Evolutionary conservation across 2,888 invertebrate species (phyloP).

Genomic region (Busseola fusca): DNA sequence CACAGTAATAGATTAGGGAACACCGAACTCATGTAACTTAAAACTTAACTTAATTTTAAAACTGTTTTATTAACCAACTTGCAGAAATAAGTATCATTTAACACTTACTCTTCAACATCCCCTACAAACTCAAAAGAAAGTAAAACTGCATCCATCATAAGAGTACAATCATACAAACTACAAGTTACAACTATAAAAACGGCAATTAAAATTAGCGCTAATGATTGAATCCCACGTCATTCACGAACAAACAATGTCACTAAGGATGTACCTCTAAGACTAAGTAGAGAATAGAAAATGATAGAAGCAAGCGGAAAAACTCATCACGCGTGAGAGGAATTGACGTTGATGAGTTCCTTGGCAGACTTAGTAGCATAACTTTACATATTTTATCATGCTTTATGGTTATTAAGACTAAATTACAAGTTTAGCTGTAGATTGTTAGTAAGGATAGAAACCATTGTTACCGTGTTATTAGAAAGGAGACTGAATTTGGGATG

Average conservation of each 20-base stretch:
- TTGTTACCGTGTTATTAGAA: neutral
- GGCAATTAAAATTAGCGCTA: slow-evolving; percentile 33
- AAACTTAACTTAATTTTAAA: neutral
- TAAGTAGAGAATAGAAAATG: slow-evolving; percentile 29
- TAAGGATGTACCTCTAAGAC: slow-evolving; percentile 36
- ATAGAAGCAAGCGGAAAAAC: slow-evolving; percentile 40
- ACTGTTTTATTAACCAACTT: neutral
- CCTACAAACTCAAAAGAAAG: slow-evolving; percentile 1
- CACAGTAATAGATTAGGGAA: neutral
- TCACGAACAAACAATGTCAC: slow-evolving; percentile 49
- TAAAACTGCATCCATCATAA: neutral
- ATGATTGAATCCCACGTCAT: slow-evolving; percentile 43
- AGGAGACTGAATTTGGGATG: neutral
- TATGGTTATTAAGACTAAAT: slow-evolving; percentile 2
- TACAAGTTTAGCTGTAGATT: neutral
- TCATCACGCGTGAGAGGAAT: slow-evolving; percentile 34
- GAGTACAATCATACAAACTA: slow-evolving; percentile 2
- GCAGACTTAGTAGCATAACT: slow-evolving; percentile 11
- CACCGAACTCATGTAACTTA: neutral
- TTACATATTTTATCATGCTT: slow-evolving; percentile 21
- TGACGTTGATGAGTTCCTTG: slow-evolving; percentile 46
- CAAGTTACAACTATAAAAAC: slow-evolving; percentile 22
- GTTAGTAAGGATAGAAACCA: neutral
- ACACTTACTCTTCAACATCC: neutral
- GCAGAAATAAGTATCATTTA: neutral